phyloP scores from a whole-genome alignment of 2,888 invertebrate species.

The Sinotaia quadrata region DNA sequence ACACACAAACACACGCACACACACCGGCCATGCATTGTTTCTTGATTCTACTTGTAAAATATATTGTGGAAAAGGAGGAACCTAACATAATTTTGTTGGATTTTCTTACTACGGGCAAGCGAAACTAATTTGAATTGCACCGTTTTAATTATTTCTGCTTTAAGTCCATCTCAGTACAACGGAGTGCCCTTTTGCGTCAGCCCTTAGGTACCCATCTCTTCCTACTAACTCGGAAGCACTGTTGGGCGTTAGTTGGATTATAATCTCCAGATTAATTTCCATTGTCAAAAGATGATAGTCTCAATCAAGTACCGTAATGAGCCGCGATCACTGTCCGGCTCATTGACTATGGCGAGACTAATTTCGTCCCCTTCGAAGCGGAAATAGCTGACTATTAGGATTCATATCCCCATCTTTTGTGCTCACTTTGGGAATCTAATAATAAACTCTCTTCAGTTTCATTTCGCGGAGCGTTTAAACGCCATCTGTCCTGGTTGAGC shows the following conservation, averaged over 20 bases:
- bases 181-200: too few relatives aligned
- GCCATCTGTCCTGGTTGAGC: slow-evolving; percentile 3
- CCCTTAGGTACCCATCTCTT: too few relatives aligned
- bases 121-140: too few relatives aligned
- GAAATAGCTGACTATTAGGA: neutral
- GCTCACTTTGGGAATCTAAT: slow-evolving; percentile 8
- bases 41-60: too few relatives aligned
- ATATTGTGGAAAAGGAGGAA: too few relatives aligned
- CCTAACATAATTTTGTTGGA: too few relatives aligned
- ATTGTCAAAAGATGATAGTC: slow-evolving; percentile 12
- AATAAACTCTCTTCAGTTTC: neutral
- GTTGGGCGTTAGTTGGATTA: neutral
- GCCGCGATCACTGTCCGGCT: neutral
- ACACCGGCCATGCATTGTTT: too few relatives aligned
- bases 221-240: neutral
- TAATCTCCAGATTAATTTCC: neutral
- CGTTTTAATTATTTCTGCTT: too few relatives aligned
- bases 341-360: neutral
- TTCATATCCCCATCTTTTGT: neutral
- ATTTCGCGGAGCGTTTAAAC: slow-evolving; percentile 5
- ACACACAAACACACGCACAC: too few relatives aligned
- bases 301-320: slow-evolving; percentile 7
- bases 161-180: too few relatives aligned
- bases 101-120: too few relatives aligned
- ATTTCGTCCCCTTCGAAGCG: neutral